Evolutionary conservation across 2,797 vertebrate species (phyloP).

Genomic region (Florisuga fusca): DNA sequence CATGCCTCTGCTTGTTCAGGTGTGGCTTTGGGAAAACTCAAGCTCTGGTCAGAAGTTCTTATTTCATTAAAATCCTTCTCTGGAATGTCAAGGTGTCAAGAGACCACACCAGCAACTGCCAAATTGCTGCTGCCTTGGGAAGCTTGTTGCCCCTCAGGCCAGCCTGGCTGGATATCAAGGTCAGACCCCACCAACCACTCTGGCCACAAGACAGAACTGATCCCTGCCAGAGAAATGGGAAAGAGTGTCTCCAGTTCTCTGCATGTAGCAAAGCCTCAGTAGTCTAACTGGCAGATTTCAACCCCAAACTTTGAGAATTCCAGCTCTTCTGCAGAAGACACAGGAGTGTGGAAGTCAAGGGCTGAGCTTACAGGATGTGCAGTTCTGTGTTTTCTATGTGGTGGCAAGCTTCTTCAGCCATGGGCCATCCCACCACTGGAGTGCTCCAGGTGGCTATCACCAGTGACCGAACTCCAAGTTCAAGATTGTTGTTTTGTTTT

Average conservation of each 20-base stretch:
- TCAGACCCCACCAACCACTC: not conserved
- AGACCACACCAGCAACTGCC: not conserved
- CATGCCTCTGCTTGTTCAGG: fast-evolving
- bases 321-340: not conserved
- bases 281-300: not conserved
- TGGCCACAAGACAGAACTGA: not conserved
- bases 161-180: not conserved
- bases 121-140: not conserved
- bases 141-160: not conserved
- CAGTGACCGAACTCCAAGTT: not conserved
- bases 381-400: not conserved
- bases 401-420: not conserved
- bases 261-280: not conserved
- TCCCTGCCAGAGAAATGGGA: not conserved
- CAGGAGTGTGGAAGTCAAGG: not conserved
- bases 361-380: not conserved
- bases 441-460: not conserved
- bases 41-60: not conserved
- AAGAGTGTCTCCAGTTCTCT: not conserved
- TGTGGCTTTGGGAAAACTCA: not conserved
- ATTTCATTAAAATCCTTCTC: not conserved
- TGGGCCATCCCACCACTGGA: not conserved
- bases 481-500: not conserved
- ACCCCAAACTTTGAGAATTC: not conserved
- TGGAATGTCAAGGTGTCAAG: not conserved